Evolutionary conservation across 2,888 invertebrate species (phyloP).

Genomic region (Sminthurinus aureus): DNA sequence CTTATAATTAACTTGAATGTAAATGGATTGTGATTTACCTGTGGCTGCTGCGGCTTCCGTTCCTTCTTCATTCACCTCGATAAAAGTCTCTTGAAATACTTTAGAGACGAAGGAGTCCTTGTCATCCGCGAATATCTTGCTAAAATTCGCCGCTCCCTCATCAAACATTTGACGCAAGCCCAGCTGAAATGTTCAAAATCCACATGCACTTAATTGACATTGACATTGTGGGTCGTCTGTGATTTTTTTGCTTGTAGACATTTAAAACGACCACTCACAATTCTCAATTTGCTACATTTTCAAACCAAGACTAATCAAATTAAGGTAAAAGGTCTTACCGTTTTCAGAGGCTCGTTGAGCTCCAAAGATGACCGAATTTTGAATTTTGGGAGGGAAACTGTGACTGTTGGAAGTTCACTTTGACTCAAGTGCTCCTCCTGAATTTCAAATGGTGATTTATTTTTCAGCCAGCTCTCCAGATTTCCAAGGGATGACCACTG

Average conservation of each 20-base stretch:
- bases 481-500: not conserved
- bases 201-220: too few relatives aligned
- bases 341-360: not conserved
- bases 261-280: not conserved
- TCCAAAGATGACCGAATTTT: not conserved
- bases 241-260: not conserved
- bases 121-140: conserved; percentile 68
- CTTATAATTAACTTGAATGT: conserved; percentile 62
- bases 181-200: not conserved
- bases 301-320: too few relatives aligned
- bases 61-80: conserved; percentile 88
- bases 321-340: not conserved
- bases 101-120: conserved; percentile 71
- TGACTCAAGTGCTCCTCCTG: too few relatives aligned
- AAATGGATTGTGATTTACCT: conserved; percentile 66
- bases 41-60: conserved; percentile 87
- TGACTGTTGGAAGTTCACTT: not conserved
- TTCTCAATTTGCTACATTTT: not conserved
- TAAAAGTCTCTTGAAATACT: conserved; percentile 82
- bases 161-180: not conserved
- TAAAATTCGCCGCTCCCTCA: conserved; percentile 63
- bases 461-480: not conserved
- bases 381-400: not conserved
- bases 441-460: too few relatives aligned
- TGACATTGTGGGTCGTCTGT: too few relatives aligned